phyloP scores from a whole-genome alignment of 1,140 invertebrate genomes.

The Apis laboriosa region DNA sequence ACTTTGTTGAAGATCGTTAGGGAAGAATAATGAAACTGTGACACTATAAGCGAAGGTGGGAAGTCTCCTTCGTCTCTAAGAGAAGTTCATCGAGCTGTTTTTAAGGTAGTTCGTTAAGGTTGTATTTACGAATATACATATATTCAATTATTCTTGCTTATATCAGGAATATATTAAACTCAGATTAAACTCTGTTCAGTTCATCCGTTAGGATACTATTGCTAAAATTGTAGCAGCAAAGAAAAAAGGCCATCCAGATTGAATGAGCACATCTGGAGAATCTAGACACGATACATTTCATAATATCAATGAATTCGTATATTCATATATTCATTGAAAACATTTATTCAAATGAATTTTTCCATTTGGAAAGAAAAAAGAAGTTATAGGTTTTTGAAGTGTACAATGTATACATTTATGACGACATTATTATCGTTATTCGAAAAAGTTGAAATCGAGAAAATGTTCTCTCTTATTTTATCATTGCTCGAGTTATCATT shows the following conservation, averaged over 20 bases:
- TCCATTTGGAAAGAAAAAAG: neutral
- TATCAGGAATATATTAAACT: conserved; percentile 18
- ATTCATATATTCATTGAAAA: neutral
- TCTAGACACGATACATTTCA: neutral
- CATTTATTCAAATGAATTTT: neutral
- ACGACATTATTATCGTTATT: neutral
- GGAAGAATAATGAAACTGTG: neutral
- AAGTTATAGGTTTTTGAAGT: neutral
- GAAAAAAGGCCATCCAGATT: neutral
- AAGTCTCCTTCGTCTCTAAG: neutral
- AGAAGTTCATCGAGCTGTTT: conserved; percentile 16
- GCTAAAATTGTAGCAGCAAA: neutral
- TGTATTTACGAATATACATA: conserved; percentile 26
- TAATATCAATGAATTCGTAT: neutral
- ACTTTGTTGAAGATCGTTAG: neutral
- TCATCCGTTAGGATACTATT: conserved; percentile 3
- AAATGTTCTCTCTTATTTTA: neutral
- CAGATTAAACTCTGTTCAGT: conserved; percentile 7
- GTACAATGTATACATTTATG: too few relatives aligned
- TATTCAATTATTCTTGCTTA: conserved; percentile 16
- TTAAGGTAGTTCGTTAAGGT: conserved; percentile 43
- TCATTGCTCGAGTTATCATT: neutral
- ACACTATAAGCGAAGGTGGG: neutral
- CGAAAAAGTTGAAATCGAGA: neutral
- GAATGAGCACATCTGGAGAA: conserved; percentile 2